Conservation (phyloP, 1,140 invertebrate genomes). For the Diprion similis region DNA sequence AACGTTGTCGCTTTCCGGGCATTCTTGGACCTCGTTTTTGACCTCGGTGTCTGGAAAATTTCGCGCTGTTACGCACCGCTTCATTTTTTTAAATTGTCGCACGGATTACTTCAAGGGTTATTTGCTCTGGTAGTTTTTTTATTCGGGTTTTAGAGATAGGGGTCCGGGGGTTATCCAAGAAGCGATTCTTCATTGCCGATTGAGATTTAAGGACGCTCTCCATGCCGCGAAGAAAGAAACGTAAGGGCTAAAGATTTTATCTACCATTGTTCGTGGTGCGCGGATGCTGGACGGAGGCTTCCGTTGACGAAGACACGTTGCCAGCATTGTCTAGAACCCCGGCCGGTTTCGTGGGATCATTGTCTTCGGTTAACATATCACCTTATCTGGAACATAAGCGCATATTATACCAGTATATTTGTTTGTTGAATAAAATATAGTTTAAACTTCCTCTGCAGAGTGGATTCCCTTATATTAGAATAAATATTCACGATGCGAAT, state of each 20-base stretch:
- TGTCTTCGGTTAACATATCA: constrained; percentile 64
- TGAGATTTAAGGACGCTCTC: neutral
- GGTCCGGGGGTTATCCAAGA: no score
- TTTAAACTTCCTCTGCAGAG: neutral
- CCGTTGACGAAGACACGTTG: constrained; percentile 59
- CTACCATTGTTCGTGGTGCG: constrained; percentile 56
- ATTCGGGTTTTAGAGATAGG: no score
- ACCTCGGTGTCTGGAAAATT: constrained; percentile 53
- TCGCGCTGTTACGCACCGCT: neutral
- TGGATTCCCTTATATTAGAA: no score
- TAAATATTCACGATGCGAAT: no score
- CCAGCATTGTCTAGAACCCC: constrained; percentile 60
- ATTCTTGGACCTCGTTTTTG: constrained; percentile 59
- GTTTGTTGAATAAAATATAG: neutral
- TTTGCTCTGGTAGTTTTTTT: no score
- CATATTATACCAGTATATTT: neutral
- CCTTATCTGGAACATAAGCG: constrained; percentile 41
- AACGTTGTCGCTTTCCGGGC: constrained; percentile 56
- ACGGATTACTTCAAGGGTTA: no score
- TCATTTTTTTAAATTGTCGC: neutral
- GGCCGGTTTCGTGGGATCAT: constrained; percentile 59
- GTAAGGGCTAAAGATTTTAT: constrained; percentile 14
- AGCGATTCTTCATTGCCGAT: neutral
- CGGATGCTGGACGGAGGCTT: constrained; percentile 55
- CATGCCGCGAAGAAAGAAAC: no score